Evolutionary conservation across 2,888 invertebrate genomes (phyloP), one percentile per base, ranked within the genome.

Genomic region (Caenorhabditis macrosperma): DNA sequence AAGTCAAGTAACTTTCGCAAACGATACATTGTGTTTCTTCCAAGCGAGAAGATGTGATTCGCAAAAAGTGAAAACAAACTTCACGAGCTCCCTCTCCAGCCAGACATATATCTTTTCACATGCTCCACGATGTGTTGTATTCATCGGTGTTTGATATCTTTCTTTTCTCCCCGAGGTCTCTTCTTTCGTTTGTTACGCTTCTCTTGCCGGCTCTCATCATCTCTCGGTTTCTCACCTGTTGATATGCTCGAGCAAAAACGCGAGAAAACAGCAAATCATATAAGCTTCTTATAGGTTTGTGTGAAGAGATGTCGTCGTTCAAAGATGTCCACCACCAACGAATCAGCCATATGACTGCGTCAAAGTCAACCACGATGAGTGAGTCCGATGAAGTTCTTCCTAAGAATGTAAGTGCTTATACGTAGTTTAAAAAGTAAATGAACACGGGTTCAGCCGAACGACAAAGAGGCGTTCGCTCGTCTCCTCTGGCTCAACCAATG

Each of bases 401-500:
- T 9, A 78, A 63, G 57, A 74, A 67, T 38, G 78, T 78, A 6
- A 63, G 77, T 60, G 46, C 54, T 71, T 24, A 15, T 50, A n/a
- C 22, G 24, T 24, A 17, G 6, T 35, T 15, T n/a, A n/a, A n/a
- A n/a, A 28, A 30, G 33, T 15, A n/a, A 26, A 50, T 26, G 2
- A n/a, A 2, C 10, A 5, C 10, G 9, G 41, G 61, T 78, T 54
- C 60, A 79, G 79, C 22, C 75, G 0, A 63, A 79, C 7, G 79
- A 79, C 60, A 74, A 75, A 12, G 80, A 80, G 33, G 78, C 72
- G 15, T 85, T 82, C 59, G 86, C 86, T 0, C 78, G 82, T 10
- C 98, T 99, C 93, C 97, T 98, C 94, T 95, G 96, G 92, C 96
- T 97, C 92, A 97, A 99, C 93, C 96, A 96, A 92, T 97, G 97